phyloP scores from a whole-genome alignment of 2,888 invertebrate genomes.

The Anthophora plumipes region DNA sequence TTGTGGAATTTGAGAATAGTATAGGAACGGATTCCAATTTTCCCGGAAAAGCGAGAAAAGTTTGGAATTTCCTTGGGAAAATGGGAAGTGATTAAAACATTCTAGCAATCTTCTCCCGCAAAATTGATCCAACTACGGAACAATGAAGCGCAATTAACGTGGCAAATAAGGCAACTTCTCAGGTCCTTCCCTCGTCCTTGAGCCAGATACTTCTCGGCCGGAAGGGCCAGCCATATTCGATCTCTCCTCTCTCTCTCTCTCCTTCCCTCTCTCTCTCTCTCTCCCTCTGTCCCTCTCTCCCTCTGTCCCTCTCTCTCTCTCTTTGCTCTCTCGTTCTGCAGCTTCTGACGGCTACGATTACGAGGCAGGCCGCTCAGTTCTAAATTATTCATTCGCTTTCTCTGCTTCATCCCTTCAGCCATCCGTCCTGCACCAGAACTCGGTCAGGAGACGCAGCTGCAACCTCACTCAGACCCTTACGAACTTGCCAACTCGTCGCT shows the following conservation, averaged over 20 bases:
- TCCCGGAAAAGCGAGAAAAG: not conserved
- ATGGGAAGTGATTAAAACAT: not conserved
- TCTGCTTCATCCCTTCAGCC: constrained; percentile 18
- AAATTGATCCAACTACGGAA: not conserved
- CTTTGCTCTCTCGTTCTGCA: not conserved
- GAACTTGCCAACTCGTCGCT: constrained; percentile 32
- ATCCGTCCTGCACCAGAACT: constrained; percentile 30
- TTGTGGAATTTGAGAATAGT: not conserved
- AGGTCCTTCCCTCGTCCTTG: constrained; percentile 14
- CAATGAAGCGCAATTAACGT: constrained; percentile 27
- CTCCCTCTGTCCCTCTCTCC: constrained; percentile 3
- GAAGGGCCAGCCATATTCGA: constrained; percentile 17
- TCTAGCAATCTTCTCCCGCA: not conserved
- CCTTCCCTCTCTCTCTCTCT: not conserved
- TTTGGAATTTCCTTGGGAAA: not conserved
- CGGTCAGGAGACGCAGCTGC: constrained; percentile 53
- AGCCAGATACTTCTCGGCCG: not conserved
- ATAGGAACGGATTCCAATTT: not conserved
- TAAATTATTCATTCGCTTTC: constrained; percentile 60
- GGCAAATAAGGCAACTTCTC: not conserved
- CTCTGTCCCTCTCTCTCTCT: not conserved
- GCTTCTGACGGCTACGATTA: constrained; percentile 35
- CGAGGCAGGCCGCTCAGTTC: constrained; percentile 32
- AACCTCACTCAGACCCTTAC: constrained; percentile 17
- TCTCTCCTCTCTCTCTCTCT: not conserved